Evolutionary conservation across 2,113 vertebrate species (phyloP).

Genomic region (Engraulis encrasicolus): DNA sequence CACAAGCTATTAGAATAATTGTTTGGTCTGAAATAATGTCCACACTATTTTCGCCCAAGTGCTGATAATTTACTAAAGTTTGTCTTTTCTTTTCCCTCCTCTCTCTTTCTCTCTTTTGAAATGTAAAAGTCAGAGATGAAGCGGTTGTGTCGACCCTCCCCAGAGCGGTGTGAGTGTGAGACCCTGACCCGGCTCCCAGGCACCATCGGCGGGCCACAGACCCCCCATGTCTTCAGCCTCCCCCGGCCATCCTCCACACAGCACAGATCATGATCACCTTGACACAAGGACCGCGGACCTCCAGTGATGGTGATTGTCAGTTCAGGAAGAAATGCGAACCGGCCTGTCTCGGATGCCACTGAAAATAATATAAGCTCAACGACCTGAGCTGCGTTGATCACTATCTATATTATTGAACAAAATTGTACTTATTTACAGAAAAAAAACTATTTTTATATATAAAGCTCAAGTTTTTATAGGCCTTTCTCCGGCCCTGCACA

Average conservation of each 20-base stretch:
- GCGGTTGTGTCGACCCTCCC: neutral
- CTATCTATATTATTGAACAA: neutral
- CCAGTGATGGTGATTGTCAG: neutral
- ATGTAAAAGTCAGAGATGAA: slow-evolving; percentile 31
- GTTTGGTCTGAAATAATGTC: too few species aligned
- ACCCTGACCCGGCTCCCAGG: slow-evolving; percentile 17
- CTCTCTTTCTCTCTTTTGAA: neutral
- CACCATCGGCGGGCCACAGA: slow-evolving; percentile 16
- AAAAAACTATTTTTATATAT: neutral
- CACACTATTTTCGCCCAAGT: too few species aligned
- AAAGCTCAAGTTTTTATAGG: neutral
- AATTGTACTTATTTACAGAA: neutral
- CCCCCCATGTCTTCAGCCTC: slow-evolving; percentile 22
- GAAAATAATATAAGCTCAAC: neutral
- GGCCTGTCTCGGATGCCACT: neutral
- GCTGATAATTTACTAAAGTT: neutral
- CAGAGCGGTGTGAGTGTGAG: neutral
- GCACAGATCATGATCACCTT: neutral
- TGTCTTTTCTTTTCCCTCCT: neutral
- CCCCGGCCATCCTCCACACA: slow-evolving; percentile 5
- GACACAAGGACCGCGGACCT: neutral
- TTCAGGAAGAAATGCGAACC: neutral
- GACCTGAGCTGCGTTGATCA: neutral
- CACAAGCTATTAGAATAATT: too few species aligned
- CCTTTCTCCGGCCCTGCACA: neutral